phyloP scores from a whole-genome alignment of 2,888 invertebrate species.

The Halictus ligatus region DNA sequence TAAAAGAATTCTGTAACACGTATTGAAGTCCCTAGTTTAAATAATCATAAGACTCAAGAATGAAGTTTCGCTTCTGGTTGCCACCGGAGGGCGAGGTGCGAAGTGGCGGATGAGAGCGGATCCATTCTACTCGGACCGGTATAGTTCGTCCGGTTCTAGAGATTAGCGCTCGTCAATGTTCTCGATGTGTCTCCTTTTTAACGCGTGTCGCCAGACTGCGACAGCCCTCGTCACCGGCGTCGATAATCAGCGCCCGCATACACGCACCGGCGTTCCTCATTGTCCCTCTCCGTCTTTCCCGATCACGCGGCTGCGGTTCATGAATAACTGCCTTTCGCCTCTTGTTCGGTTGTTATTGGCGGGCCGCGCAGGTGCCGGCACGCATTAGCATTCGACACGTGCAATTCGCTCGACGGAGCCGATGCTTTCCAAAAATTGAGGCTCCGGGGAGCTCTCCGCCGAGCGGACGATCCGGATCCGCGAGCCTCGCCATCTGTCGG shows the following conservation, averaged over 20 bases:
- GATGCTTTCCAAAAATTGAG: constrained; percentile 45
- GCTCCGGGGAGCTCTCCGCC: not conserved
- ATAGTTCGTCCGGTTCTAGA: not conserved
- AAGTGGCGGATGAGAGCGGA: not conserved
- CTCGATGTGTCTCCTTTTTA: constrained; percentile 32
- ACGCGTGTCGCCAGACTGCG: constrained; percentile 39
- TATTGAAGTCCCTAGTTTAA: not conserved
- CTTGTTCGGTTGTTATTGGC: constrained; percentile 53
- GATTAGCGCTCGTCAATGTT: not conserved
- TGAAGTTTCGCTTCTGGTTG: not conserved
- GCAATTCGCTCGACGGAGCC: constrained; percentile 44
- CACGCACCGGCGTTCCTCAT: constrained; percentile 31
- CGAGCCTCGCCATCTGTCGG: not conserved
- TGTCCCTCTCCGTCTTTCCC: constrained; percentile 19
- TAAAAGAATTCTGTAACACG: no score
- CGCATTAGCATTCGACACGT: constrained; percentile 65
- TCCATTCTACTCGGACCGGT: not conserved
- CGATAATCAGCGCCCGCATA: constrained; percentile 62
- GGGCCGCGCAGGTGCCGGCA: constrained; percentile 58
- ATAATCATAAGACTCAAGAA: no score
- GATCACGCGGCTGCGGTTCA: constrained; percentile 50
- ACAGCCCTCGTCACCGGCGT: constrained; percentile 35
- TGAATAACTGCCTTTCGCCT: constrained; percentile 60
- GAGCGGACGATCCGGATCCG: not conserved
- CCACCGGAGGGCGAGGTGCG: no score